phyloP scores from a whole-genome alignment of 2,113 vertebrate genomes.

The Setophaga kirtlandii region DNA sequence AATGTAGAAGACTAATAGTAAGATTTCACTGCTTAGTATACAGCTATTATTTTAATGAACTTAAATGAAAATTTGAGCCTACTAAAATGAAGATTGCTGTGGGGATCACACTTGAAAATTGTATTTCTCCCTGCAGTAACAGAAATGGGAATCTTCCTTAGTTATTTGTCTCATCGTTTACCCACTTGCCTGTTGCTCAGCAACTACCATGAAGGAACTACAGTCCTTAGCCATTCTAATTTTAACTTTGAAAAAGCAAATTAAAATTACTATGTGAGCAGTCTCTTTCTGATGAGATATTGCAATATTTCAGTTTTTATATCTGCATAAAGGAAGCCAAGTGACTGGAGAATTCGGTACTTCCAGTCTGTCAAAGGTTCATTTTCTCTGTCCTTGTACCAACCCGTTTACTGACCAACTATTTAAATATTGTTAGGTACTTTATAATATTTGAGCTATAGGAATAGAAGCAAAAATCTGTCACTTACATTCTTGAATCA shows the following conservation, averaged over 20 bases:
- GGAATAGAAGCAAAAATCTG: constrained; percentile 56
- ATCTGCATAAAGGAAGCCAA: constrained; percentile 2
- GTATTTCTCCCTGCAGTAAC: neutral
- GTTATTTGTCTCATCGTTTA: neutral
- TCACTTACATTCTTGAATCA: constrained; percentile 92
- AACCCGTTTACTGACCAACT: neutral
- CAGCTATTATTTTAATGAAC: neutral
- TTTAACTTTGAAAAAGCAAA: constrained; percentile 1
- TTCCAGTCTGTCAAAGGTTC: neutral
- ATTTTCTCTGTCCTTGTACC: neutral
- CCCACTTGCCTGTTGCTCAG: neutral
- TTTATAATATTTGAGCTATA: constrained; percentile 35
- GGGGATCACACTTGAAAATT: neutral
- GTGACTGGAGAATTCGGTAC: neutral
- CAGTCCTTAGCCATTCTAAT: neutral
- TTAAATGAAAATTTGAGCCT: neutral
- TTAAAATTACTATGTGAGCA: neutral
- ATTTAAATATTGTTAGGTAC: neutral
- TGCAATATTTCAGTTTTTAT: neutral
- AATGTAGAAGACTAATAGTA: neutral
- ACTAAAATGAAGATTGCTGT: neutral
- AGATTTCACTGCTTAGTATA: neutral
- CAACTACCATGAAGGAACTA: constrained; percentile 17
- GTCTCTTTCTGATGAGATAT: neutral
- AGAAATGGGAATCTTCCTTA: neutral